A percentile compares a stretch with the other conserved stretches of the same genome.
These are phyloP conservation scores for Zaprionus bogoriensis DNA, from an alignment of 2,888 invertebrate species.

Conservation along the genomic window DNA sequence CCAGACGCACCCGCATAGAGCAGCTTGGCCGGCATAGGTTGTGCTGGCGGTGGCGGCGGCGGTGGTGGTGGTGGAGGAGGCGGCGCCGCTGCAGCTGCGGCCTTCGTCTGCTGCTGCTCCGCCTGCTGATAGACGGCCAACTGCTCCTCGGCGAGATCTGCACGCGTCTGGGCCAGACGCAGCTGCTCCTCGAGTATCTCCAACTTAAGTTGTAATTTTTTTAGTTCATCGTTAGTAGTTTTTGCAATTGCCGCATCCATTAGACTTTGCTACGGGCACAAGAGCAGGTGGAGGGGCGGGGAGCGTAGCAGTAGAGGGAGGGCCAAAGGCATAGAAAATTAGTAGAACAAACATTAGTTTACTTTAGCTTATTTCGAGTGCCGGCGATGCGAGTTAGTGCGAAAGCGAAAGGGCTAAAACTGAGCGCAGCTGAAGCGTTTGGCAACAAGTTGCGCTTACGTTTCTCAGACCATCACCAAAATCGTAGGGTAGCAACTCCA, in stretches of 20 bases:
- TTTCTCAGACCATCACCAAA: constrained; percentile 49
- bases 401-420: constrained; percentile 7
- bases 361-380: no score
- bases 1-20: constrained; percentile 60
- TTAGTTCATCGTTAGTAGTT: constrained; percentile 84
- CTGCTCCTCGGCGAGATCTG: constrained; percentile 84
- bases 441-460: constrained; percentile 55
- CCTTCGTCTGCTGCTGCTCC: constrained; percentile 34
- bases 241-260: constrained; percentile 84
- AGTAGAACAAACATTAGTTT: constrained; percentile 69
- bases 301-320: constrained; percentile 24
- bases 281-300: constrained; percentile 41
- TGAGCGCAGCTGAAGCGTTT: not conserved
- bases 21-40: constrained; percentile 77
- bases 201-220: constrained; percentile 85
- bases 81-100: constrained; percentile 55
- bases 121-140: constrained; percentile 76
- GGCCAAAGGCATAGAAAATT: constrained; percentile 68
- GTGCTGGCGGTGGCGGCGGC: constrained; percentile 74
- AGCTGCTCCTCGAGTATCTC: constrained; percentile 85
- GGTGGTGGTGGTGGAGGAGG: constrained; percentile 72
- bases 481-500: not conserved
- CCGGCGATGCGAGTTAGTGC: constrained; percentile 49
- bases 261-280: constrained; percentile 83
- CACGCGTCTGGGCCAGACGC: constrained; percentile 83